Conservation (phyloP, 92 coral and sea anemone species). For the Epizoanthus fatuus region DNA sequence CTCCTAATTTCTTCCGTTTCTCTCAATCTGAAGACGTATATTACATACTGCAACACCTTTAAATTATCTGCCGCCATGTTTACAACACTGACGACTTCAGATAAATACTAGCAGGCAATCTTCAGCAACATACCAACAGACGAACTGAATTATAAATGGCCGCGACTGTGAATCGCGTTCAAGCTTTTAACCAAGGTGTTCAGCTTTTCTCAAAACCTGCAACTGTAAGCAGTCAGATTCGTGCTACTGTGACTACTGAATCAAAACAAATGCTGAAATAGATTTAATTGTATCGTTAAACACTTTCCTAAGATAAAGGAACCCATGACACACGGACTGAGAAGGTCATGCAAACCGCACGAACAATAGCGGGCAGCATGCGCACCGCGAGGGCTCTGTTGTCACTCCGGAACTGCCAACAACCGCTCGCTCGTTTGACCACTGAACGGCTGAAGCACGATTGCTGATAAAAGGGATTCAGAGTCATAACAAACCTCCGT, state of each 20-base stretch:
- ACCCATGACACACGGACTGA: background rate
- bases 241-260: background rate
- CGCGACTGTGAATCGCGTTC: background rate
- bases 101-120: too few species aligned
- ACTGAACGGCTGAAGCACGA: too few species aligned
- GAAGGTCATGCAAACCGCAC: background rate
- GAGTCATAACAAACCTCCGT: too few species aligned
- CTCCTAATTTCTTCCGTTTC: background rate
- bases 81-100: too few species aligned
- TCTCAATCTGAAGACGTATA: background rate
- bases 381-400: too few species aligned
- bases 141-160: background rate
- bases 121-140: background rate
- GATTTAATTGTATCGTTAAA: slow-evolving; percentile 1
- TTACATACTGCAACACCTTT: background rate
- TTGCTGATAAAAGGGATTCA: too few species aligned
- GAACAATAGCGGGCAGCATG: background rate
- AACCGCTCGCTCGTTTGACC: too few species aligned
- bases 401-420: background rate
- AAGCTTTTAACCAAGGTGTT: background rate
- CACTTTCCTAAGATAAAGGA: slow-evolving; percentile 12
- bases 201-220: background rate
- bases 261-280: slow-evolving; percentile 23
- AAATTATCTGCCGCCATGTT: background rate
- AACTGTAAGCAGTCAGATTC: background rate